Percentiles rank a stretch among this genome's conserved stretches.
These are phyloP conservation scores for Paedocypris sp. DNA, from an alignment of 2,113 vertebrate species.

Conservation along the genomic window DNA sequence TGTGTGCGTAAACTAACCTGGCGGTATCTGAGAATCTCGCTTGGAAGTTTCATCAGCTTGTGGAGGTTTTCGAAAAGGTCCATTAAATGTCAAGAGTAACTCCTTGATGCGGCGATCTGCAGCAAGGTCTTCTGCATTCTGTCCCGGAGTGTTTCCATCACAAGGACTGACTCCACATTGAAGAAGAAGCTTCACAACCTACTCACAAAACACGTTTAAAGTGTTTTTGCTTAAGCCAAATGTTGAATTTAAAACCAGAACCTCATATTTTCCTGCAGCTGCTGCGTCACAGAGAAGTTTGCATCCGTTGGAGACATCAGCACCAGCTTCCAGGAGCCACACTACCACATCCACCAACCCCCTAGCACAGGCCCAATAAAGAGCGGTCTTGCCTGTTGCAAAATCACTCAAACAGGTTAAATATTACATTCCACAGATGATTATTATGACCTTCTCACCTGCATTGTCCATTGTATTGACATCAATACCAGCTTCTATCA, in stretches of 20 bases:
- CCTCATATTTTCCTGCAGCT: constrained; percentile 59
- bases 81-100: constrained; percentile 47
- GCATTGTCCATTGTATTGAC: constrained; percentile 68
- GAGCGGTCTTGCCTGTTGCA: constrained; percentile 72
- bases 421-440: background rate
- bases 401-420: background rate
- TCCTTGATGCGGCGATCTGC: constrained; percentile 52
- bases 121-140: constrained; percentile 58
- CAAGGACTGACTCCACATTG: constrained; percentile 62
- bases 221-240: too few species aligned
- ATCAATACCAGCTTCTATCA: constrained; percentile 64
- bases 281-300: constrained; percentile 72
- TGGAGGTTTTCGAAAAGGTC: background rate
- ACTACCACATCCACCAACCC: constrained; percentile 56
- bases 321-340: constrained; percentile 69
- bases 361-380: constrained; percentile 64
- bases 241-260: too few species aligned
- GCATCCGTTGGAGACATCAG: constrained; percentile 62
- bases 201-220: constrained; percentile 19
- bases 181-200: constrained; percentile 68
- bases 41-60: background rate
- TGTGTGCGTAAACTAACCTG: constrained; percentile 13
- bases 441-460: constrained; percentile 55
- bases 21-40: background rate
- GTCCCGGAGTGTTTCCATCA: constrained; percentile 47